phyloP scores from a whole-genome alignment of 2,113 vertebrate genomes.

The Hyaena hyaena region DNA sequence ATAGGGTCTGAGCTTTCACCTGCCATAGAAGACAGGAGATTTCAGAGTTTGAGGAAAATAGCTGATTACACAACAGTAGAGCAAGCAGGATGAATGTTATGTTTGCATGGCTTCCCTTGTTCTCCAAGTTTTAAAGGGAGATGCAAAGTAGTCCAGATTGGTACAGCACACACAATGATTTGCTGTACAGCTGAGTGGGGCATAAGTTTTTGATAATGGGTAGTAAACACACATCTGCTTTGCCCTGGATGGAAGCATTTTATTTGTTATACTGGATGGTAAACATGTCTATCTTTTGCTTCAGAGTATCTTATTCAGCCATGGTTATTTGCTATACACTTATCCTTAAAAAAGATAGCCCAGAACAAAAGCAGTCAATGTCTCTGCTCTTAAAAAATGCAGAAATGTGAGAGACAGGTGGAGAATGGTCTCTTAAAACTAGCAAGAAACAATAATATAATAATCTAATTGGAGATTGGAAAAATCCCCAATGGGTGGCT shows the following conservation, averaged over 20 bases:
- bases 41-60: background rate
- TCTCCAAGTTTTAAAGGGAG: background rate
- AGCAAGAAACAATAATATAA: background rate
- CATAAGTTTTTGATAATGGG: background rate
- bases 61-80: background rate
- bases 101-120: background rate
- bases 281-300: background rate
- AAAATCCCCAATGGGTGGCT: background rate
- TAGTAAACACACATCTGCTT: background rate
- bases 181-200: background rate
- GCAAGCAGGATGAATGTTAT: background rate
- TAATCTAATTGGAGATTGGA: background rate
- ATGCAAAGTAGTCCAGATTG: background rate
- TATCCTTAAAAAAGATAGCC: background rate
- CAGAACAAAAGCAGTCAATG: background rate
- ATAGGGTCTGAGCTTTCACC: background rate
- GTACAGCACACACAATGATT: background rate
- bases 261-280: background rate
- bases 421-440: background rate
- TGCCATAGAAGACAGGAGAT: background rate
- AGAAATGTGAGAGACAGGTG: background rate
- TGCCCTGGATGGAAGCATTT: background rate
- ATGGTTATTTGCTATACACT: background rate
- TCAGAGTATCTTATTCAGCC: background rate
- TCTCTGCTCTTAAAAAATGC: background rate